A percentile compares a stretch with the other conserved stretches of the same genome.
phyloP scores from a whole-genome alignment of 2,888 invertebrate species.

The Anticlea derivata region DNA sequence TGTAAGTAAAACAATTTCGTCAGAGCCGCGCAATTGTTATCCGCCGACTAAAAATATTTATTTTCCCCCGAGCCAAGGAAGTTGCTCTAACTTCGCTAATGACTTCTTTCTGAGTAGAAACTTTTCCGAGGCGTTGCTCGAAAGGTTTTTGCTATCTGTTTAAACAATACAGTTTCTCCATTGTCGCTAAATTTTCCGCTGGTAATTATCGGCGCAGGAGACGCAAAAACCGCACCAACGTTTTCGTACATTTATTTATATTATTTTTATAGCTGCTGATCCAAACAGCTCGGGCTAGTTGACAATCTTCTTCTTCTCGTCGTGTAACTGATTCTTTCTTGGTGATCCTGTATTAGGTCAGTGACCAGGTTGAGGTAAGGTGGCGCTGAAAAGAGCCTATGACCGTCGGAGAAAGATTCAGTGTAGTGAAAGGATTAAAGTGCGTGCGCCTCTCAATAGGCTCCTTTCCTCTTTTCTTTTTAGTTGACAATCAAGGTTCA shows the following conservation, averaged over 20 bases:
- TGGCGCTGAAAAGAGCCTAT: too few relatives aligned
- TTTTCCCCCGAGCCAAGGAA: conserved; percentile 63
- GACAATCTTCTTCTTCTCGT: too few relatives aligned
- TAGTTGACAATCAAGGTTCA: too few relatives aligned
- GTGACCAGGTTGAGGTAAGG: too few relatives aligned
- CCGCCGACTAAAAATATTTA: conserved; percentile 72
- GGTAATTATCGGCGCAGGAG: conserved; percentile 28
- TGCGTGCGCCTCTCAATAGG: too few relatives aligned
- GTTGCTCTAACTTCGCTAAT: conserved; percentile 72
- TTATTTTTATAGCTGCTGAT: too few relatives aligned
- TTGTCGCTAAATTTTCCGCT: conserved; percentile 55
- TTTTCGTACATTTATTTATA: neutral
- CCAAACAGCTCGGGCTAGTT: too few relatives aligned
- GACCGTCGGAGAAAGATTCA: too few relatives aligned
- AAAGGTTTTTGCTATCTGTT: conserved; percentile 69
- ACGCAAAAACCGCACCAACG: neutral
- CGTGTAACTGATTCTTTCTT: too few relatives aligned
- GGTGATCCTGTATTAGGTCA: too few relatives aligned
- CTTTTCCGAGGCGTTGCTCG: conserved; percentile 62
- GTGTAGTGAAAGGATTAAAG: too few relatives aligned
- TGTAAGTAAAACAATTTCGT: conserved; percentile 55
- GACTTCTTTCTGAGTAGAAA: conserved; percentile 75
- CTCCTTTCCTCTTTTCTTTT: too few relatives aligned
- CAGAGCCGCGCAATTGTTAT: conserved; percentile 65
- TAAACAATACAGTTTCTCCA: conserved; percentile 63